Evolutionary conservation across 2,888 invertebrate species (phyloP), one percentile per base, ranked within the genome.

Genomic region (Epiblema foenella): DNA sequence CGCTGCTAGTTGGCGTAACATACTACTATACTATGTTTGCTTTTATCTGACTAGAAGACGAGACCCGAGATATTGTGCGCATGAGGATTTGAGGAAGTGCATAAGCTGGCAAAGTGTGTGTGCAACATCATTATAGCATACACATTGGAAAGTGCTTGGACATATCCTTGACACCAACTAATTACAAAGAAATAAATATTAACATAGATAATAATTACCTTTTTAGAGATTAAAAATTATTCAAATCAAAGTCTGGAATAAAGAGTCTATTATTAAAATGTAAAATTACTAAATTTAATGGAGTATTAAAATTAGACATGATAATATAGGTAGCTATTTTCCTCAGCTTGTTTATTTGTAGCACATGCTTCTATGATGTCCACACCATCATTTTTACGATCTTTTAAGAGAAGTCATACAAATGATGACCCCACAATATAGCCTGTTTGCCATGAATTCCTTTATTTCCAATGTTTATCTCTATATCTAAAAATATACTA

Each of bases 241-340:
- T 74, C 74, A 80, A 77, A 75, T 75, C 78, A 75, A 85, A 84
- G 86, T 86, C 84, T 86, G 84, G 84, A 77, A 78, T 83, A 75
- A 73, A 79, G 80, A 78, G 79, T 83, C 79, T 81, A 83, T 82
- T 80, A 78, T 58, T 77, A 77, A 76, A 79, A 72, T 68, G 77
- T 76, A 77, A 76, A 77, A 77, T 77, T 71, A 67, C 49, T 51
- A 71, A 67, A 51, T 42, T 67, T 71, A 65, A 67, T 37, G 59
- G 54, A 71, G n/a, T 60, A 66, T 67, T 64, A n/a, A 51, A 68
- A 64, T 66, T 56, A 62, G 71, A 57, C 29, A 71, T 66, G 49
- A 67, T 12, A 66, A 71, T 71, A 52, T 71, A n/a, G n/a, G n/a
- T n/a, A 51, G 67, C 62, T 60, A 66, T 65, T 59, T 70, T 66